These are phyloP conservation scores for Oreochromis niloticus DNA, from an alignment of 2,113 vertebrate species.

Conservation along the genomic window DNA sequence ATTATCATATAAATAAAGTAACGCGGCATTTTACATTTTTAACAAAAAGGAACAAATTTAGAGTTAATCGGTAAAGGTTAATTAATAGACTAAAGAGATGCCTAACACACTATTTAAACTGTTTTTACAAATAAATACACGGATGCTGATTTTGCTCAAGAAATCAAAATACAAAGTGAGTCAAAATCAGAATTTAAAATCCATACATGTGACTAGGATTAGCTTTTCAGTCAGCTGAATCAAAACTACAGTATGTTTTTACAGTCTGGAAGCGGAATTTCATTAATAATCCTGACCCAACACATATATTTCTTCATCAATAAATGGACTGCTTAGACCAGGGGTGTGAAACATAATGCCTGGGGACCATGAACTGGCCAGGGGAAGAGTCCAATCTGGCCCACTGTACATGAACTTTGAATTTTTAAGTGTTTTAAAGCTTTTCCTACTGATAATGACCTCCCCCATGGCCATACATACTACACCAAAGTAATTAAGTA, in stretches of 20 bases:
- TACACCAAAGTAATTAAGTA: accelerated
- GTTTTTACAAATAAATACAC: not conserved
- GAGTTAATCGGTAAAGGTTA: accelerated
- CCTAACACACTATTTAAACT: accelerated
- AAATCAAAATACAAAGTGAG: not conserved
- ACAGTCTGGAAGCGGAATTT: not conserved
- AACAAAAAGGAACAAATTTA: not conserved
- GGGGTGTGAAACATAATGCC: not conserved
- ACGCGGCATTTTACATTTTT: not conserved
- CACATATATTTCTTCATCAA: not conserved
- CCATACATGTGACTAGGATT: accelerated
- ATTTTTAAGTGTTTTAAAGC: not conserved
- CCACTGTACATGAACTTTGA: not conserved
- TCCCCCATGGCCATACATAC: accelerated
- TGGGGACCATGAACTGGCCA: not conserved
- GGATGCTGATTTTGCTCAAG: not conserved
- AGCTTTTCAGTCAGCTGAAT: not conserved
- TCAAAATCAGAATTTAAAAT: not conserved
- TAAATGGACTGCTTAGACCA: not conserved
- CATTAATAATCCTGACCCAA: not conserved
- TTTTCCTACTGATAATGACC: not conserved
- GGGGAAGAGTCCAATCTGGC: not conserved
- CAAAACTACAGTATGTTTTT: not conserved
- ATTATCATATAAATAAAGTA: not conserved
- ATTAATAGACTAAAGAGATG: not conserved